These are phyloP conservation scores for Apodemus speciosus DNA, from an alignment of 2,113 vertebrate genomes.

Conservation along the genomic window DNA sequence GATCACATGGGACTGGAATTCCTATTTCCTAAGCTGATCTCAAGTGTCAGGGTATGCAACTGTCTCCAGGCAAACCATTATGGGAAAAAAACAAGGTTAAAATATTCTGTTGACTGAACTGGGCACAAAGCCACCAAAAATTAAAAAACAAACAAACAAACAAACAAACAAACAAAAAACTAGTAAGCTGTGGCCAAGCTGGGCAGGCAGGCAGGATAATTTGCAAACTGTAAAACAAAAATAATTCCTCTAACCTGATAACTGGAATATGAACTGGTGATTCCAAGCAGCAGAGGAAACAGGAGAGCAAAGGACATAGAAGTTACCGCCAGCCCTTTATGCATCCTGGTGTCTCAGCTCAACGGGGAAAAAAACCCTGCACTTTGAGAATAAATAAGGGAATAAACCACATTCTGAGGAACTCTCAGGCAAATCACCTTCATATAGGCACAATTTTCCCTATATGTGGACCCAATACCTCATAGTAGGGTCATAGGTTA, in stretches of 20 bases:
- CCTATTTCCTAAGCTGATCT: background rate
- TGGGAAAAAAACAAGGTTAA: background rate
- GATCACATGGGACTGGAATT: background rate
- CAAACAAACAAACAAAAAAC: no score
- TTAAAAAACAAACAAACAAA: no score
- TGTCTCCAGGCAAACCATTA: background rate
- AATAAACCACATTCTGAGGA: background rate
- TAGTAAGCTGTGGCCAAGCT: background rate
- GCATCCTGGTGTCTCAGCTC: background rate
- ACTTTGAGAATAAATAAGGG: background rate
- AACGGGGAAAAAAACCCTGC: background rate
- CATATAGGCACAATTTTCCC: no score
- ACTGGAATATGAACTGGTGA: background rate
- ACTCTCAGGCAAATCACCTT: background rate
- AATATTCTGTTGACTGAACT: no score
- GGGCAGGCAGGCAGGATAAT: no score
- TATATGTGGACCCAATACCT: background rate
- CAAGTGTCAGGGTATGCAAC: background rate
- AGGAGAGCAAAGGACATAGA: background rate
- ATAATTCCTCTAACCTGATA: background rate
- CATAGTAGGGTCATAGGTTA: background rate
- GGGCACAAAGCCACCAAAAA: background rate
- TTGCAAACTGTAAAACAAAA: background rate
- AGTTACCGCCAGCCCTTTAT: background rate
- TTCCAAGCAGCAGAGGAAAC: background rate